Evolutionary conservation across 1,140 invertebrate genomes (phyloP).

Genomic region (Drosophila seguyi): DNA sequence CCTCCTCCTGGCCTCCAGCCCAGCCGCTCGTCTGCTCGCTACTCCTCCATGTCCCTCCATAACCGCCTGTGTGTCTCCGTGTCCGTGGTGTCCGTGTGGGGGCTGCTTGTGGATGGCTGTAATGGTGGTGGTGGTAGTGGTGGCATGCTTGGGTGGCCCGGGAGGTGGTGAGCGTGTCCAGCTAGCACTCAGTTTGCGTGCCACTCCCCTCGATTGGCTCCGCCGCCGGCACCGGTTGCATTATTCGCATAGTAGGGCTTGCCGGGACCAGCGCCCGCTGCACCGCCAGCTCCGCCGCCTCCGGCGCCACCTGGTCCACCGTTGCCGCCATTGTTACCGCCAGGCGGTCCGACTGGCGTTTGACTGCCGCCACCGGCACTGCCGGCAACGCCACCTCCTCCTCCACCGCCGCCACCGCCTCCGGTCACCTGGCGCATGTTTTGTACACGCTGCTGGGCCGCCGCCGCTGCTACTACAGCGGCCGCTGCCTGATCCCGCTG

Average conservation of each 20-base stretch:
- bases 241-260: constrained; percentile 84
- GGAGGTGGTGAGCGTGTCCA: constrained; percentile 1
- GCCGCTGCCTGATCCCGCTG: constrained; percentile 85
- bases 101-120: constrained; percentile 1
- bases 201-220: constrained; percentile 75
- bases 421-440: constrained; percentile 81
- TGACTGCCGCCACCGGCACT: constrained; percentile 66
- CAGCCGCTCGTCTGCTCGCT: not conserved
- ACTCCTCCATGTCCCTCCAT: constrained; percentile 15
- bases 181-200: constrained; percentile 61
- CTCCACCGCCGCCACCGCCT: constrained; percentile 58
- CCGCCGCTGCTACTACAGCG: constrained; percentile 56
- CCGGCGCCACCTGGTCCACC: constrained; percentile 58
- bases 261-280: constrained; percentile 64
- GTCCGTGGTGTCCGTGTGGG: constrained; percentile 6
- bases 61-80: constrained; percentile 32
- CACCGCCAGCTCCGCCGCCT: constrained; percentile 57
- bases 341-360: constrained; percentile 63
- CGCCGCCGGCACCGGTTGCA: constrained; percentile 61
- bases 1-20: constrained; percentile 25
- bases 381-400: constrained; percentile 43
- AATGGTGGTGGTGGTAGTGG: not conserved
- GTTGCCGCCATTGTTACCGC: constrained; percentile 60
- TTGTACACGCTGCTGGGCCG: constrained; percentile 71
- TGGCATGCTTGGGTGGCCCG: constrained; percentile 9